Evolutionary conservation across 1,140 invertebrate species (phyloP).

Genomic region (Zophobas atratus): DNA sequence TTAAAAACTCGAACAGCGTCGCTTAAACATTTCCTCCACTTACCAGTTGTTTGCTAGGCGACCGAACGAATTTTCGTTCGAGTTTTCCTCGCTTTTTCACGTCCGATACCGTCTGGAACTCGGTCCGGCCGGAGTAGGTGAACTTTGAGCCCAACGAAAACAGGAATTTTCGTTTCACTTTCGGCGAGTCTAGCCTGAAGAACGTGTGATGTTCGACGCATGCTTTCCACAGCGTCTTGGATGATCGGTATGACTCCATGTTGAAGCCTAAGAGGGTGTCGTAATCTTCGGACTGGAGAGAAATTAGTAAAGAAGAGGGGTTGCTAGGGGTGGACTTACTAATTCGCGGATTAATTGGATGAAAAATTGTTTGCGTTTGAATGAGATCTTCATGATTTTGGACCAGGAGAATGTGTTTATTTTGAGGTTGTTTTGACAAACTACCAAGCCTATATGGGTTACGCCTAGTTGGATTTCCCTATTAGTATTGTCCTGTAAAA

Average conservation of each 20-base stretch:
- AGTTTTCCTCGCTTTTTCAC: conserved; percentile 83
- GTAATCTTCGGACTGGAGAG: conserved; percentile 91
- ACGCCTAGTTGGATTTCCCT: conserved; percentile 96
- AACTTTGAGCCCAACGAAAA: conserved; percentile 78
- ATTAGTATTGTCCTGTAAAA: conserved; percentile 84
- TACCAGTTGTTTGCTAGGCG: conserved; percentile 70
- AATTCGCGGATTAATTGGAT: conserved; percentile 94
- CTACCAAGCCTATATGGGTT: conserved; percentile 88
- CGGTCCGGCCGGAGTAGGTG: conserved; percentile 89
- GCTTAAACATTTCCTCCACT: conserved; percentile 31
- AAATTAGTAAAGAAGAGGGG: too few species aligned
- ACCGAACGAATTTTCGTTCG: conserved; percentile 88
- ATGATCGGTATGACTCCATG: conserved; percentile 92
- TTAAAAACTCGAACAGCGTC: background rate
- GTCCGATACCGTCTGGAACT: conserved; percentile 95
- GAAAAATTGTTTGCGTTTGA: conserved; percentile 98
- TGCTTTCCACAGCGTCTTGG: conserved; percentile 97
- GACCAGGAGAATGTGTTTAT: conserved; percentile 99
- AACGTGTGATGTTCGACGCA: conserved; percentile 99
- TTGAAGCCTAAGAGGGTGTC: conserved; percentile 96
- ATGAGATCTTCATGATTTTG: conserved; percentile 99
- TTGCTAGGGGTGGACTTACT: conserved; percentile 72
- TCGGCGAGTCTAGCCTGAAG: conserved; percentile 92
- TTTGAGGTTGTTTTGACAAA: conserved; percentile 94
- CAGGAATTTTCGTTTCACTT: conserved; percentile 78